phyloP scores from a whole-genome alignment of 2,888 invertebrate species.

The Ectemnius lituratus region DNA sequence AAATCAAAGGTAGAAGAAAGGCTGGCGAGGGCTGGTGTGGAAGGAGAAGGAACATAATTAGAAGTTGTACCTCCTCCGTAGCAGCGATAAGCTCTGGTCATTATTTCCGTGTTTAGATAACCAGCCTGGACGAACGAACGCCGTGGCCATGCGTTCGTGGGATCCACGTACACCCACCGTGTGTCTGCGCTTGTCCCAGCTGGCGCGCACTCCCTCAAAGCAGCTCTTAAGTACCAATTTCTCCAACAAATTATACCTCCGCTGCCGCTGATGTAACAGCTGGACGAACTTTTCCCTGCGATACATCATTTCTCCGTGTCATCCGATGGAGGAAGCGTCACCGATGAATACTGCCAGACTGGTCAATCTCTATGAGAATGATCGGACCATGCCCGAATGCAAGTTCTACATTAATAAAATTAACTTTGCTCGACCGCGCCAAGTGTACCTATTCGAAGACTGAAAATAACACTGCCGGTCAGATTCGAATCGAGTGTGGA shows the following conservation, averaged over 20 bases:
- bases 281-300: slow-evolving; percentile 2
- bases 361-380: no score
- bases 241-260: slow-evolving; percentile 33
- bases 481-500: no score
- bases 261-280: slow-evolving; percentile 20
- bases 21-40: neutral
- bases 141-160: slow-evolving; percentile 34
- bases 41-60: slow-evolving; percentile 70
- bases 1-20: slow-evolving; percentile 17
- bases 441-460: no score
- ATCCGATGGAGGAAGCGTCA: no score
- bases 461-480: no score
- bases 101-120: slow-evolving; percentile 78
- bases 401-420: no score
- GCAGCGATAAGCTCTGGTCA: slow-evolving; percentile 72
- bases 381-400: no score
- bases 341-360: no score
- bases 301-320: slow-evolving; percentile 14
- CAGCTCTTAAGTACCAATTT: slow-evolving; percentile 35
- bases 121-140: slow-evolving; percentile 27
- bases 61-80: slow-evolving; percentile 72
- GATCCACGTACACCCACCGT: slow-evolving; percentile 48
- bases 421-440: no score
- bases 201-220: slow-evolving; percentile 37
- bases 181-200: slow-evolving; percentile 12